Conservation (phyloP, 1,140 invertebrate species). For the Polyergus mexicanus region DNA sequence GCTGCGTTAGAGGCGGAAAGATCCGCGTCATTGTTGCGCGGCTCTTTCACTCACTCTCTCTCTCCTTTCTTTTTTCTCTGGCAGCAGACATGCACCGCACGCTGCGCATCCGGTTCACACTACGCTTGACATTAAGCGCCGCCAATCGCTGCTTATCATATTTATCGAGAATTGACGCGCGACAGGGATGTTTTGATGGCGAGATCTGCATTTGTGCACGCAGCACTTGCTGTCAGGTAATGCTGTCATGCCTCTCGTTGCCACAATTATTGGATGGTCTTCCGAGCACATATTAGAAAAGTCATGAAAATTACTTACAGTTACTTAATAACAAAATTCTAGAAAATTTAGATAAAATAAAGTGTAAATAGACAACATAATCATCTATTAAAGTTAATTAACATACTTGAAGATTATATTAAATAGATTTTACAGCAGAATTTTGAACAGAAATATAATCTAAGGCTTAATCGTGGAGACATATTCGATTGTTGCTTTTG, state of each 20-base stretch:
- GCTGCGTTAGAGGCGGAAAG: slow-evolving; percentile 43
- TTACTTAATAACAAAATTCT: background rate
- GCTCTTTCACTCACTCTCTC: background rate
- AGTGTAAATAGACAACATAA: background rate
- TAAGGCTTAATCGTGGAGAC: background rate
- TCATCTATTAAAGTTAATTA: slow-evolving; percentile 3
- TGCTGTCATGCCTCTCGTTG: background rate
- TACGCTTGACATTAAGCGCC: slow-evolving; percentile 18
- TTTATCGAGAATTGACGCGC: slow-evolving; percentile 52
- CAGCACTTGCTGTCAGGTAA: too few species aligned
- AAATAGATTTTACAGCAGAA: background rate
- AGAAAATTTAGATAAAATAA: background rate
- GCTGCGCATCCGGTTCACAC: slow-evolving; percentile 10
- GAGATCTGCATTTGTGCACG: background rate
- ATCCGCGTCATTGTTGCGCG: slow-evolving; percentile 48
- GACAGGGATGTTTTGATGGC: background rate
- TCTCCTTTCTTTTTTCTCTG: background rate
- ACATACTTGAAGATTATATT: background rate
- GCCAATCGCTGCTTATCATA: slow-evolving; percentile 39
- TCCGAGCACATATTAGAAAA: background rate
- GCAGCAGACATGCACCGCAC: slow-evolving; percentile 7
- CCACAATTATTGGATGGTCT: background rate
- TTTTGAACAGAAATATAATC: background rate
- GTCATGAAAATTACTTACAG: background rate
- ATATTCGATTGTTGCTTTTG: background rate